Conservation (phyloP, 2,113 vertebrate genomes). For the Lepidothrix coronata region DNA sequence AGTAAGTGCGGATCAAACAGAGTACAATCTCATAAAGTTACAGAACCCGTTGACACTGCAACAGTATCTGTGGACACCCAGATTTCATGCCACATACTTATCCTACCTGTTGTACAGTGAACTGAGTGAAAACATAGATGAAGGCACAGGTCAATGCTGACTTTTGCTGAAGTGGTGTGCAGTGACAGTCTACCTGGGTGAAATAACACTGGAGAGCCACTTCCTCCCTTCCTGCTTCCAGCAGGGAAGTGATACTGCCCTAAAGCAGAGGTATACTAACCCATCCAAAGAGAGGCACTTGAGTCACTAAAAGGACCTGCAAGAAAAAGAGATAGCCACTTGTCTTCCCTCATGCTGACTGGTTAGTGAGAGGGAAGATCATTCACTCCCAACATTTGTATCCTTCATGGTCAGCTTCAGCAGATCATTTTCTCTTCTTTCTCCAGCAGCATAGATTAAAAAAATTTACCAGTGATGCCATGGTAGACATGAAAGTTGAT, state of each 20-base stretch:
- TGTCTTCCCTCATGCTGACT: not conserved
- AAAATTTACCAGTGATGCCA: not conserved
- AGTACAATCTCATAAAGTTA: not conserved
- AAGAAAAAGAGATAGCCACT: not conserved
- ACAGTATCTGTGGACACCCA: not conserved
- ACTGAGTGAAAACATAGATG: not conserved
- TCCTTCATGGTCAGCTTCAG: not conserved
- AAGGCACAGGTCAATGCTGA: not conserved
- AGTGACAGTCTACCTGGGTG: not conserved
- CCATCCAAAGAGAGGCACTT: not conserved
- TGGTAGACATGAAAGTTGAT: not conserved
- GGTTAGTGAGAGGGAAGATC: not conserved
- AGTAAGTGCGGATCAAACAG: not conserved
- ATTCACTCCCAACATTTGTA: not conserved
- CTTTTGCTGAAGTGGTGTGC: not conserved
- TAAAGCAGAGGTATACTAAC: not conserved
- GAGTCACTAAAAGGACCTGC: not conserved
- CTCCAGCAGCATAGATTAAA: not conserved
- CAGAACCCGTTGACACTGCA: not conserved
- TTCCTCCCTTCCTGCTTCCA: not conserved
- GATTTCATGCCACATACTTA: not conserved
- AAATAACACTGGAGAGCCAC: not conserved
- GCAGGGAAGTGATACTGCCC: not conserved
- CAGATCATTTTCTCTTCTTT: not conserved
- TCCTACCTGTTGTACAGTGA: not conserved